Evolutionary conservation across 1,140 invertebrate genomes (phyloP).

Genomic region (Teleogryllus occipitalis): DNA sequence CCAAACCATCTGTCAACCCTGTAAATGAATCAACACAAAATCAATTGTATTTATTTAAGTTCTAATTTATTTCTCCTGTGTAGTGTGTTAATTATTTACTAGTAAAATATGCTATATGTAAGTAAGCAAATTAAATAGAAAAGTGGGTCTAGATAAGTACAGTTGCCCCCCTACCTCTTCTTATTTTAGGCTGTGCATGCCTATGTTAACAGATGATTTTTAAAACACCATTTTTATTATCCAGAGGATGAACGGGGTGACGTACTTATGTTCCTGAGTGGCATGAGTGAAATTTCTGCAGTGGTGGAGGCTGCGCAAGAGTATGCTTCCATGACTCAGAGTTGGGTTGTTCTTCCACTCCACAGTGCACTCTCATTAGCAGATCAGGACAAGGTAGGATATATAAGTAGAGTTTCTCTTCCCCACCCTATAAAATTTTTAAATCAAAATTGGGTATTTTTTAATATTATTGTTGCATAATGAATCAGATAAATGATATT

Average conservation of each 20-base stretch:
- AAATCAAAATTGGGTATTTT: background rate
- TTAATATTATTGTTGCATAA: background rate
- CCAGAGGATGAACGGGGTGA: slow-evolving; percentile 82
- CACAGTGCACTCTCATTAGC: slow-evolving; percentile 87
- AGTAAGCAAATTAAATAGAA: too few species aligned
- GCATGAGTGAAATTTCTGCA: slow-evolving; percentile 87
- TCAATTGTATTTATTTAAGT: too few species aligned
- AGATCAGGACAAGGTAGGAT: slow-evolving; percentile 86
- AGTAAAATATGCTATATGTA: too few species aligned
- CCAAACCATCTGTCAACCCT: too few species aligned
- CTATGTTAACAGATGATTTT: background rate
- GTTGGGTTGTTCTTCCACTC: slow-evolving; percentile 91
- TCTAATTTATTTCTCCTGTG: too few species aligned
- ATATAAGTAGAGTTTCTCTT: background rate
- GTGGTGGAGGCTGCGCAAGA: slow-evolving; percentile 80
- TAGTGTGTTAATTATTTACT: too few species aligned
- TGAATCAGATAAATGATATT: too few species aligned
- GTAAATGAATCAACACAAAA: too few species aligned
- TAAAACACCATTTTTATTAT: slow-evolving; percentile 14
- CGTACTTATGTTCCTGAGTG: slow-evolving; percentile 92
- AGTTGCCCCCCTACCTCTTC: too few species aligned
- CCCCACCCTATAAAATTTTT: background rate
- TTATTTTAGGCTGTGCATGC: too few species aligned
- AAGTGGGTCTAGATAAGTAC: too few species aligned
- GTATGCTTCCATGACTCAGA: slow-evolving; percentile 69